A percentile compares a stretch with the other conserved stretches of the same genome.
Evolutionary conservation across 2,113 vertebrate genomes (phyloP).

Genomic region (Istiophorus platypterus): DNA sequence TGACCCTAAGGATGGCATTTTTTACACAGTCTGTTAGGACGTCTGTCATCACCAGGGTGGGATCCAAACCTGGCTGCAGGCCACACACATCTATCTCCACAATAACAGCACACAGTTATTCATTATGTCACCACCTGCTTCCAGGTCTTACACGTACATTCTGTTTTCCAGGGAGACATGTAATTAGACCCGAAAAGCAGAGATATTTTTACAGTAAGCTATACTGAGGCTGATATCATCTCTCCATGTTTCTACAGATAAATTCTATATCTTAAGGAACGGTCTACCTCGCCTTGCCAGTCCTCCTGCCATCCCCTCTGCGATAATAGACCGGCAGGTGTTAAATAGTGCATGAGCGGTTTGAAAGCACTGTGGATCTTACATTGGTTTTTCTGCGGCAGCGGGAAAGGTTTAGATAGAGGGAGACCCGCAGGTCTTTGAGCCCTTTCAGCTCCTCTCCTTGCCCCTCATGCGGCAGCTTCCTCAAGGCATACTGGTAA

Average conservation of each 20-base stretch:
- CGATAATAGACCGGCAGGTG: constrained; percentile 47
- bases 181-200: constrained; percentile 51
- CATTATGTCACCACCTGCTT: constrained; percentile 67
- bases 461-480: constrained; percentile 94
- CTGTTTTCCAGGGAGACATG: constrained; percentile 43
- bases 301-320: constrained; percentile 33
- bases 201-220: constrained; percentile 39
- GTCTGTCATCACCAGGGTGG: constrained; percentile 70
- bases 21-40: constrained; percentile 76
- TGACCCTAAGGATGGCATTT: constrained; percentile 76
- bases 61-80: constrained; percentile 62
- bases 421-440: constrained; percentile 93
- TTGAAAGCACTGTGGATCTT: constrained; percentile 73
- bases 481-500: constrained; percentile 96
- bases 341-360: constrained; percentile 67
- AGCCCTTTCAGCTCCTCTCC: constrained; percentile 95
- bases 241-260: constrained; percentile 48
- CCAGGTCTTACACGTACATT: constrained; percentile 48
- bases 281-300: constrained; percentile 26
- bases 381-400: constrained; percentile 98
- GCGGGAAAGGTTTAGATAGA: constrained; percentile 96
- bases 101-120: constrained; percentile 54
- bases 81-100: constrained; percentile 62
- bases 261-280: constrained; percentile 61
- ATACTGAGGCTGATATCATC: constrained; percentile 2